These are phyloP conservation scores for Nipponia nippon DNA, from an alignment of 2,113 vertebrate genomes.

Conservation along the genomic window DNA sequence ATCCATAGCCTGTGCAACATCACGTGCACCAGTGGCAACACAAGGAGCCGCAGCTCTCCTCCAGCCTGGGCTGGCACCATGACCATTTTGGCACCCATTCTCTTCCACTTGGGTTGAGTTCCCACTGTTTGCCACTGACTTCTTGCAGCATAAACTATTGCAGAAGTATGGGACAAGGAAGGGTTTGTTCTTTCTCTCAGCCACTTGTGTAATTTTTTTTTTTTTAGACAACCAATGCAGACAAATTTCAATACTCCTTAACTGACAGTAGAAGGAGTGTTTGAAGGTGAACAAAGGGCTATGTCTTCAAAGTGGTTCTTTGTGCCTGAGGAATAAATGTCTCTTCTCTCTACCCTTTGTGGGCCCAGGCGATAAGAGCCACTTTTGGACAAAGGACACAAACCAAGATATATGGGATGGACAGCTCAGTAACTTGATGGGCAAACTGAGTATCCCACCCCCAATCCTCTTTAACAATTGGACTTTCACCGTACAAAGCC, in stretches of 20 bases:
- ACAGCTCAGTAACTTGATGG: neutral
- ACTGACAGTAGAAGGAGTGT: neutral
- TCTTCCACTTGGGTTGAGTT: neutral
- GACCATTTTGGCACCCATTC: neutral
- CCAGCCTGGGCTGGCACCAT: neutral
- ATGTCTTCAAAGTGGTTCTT: conserved; percentile 12
- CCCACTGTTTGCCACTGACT: neutral
- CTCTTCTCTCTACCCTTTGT: conserved; percentile 1
- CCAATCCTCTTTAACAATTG: neutral
- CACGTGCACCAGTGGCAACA: neutral
- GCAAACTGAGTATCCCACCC: neutral
- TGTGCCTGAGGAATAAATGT: conserved; percentile 10
- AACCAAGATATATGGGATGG: neutral
- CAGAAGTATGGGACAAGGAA: neutral
- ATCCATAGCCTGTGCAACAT: neutral
- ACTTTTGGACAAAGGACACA: conserved; percentile 28
- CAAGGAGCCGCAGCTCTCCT: neutral
- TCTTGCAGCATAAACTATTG: neutral
- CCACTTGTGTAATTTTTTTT: neutral
- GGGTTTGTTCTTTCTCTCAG: neutral
- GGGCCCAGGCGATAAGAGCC: neutral
- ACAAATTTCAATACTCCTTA: conserved; percentile 28
- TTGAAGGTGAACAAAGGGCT: conserved; percentile 28
- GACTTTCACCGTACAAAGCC: neutral
- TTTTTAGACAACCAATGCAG: neutral